A percentile compares a stretch with the other conserved stretches of the same genome.
Conservation (phyloP, 2,888 invertebrate genomes). For the Philereme transversata region DNA sequence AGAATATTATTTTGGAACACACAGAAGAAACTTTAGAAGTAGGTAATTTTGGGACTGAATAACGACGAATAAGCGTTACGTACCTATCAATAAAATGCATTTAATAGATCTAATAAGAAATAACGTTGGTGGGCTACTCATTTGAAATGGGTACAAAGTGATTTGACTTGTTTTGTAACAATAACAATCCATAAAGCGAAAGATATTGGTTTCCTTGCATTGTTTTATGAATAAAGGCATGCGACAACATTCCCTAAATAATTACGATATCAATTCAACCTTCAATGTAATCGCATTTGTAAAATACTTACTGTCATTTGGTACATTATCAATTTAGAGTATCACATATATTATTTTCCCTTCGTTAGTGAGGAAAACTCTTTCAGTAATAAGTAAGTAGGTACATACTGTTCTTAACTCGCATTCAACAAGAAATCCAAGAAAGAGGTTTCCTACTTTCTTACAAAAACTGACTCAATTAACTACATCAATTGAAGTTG, state of each 20-base stretch:
- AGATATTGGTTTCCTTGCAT: not conserved
- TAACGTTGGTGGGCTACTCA: too few relatives aligned
- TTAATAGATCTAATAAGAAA: conserved; percentile 19
- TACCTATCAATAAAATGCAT: conserved; percentile 19
- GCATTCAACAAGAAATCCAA: too few relatives aligned
- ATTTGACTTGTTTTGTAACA: too few relatives aligned
- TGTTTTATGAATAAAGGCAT: not conserved
- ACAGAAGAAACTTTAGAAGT: conserved; percentile 15
- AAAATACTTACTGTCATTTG: not conserved
- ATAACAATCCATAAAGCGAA: too few relatives aligned
- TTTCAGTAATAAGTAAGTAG: too few relatives aligned
- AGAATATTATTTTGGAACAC: conserved; percentile 6
- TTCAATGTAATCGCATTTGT: not conserved
- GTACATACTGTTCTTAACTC: too few relatives aligned
- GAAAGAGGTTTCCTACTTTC: too few relatives aligned
- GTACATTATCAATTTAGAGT: not conserved
- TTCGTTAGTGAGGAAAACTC: not conserved
- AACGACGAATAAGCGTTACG: not conserved
- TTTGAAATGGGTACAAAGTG: too few relatives aligned
- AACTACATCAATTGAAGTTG: too few relatives aligned
- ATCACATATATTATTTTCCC: conserved; percentile 4
- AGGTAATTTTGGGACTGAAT: conserved; percentile 4
- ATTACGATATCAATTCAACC: not conserved
- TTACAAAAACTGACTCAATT: too few relatives aligned
- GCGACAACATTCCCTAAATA: not conserved